phyloP scores from a whole-genome alignment of 2,113 vertebrate genomes.

The Osmerus eperlanus region DNA sequence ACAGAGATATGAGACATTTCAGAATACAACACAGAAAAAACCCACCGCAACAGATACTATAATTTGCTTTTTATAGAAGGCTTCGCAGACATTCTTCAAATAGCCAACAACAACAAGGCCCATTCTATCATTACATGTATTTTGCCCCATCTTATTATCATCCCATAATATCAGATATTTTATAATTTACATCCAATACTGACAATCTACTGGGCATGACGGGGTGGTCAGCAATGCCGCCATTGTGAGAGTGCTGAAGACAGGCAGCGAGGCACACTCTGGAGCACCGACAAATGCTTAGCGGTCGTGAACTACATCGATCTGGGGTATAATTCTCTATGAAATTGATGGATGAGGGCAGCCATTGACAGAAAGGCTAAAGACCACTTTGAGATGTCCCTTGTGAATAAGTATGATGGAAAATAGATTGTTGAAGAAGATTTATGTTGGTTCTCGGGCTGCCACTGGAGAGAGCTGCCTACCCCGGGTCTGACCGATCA shows the following conservation, averaged over 20 bases:
- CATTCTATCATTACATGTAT: too few species aligned
- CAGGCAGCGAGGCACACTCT: constrained; percentile 61
- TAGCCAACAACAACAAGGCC: too few species aligned
- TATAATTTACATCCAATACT: not conserved
- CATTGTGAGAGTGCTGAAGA: constrained; percentile 31
- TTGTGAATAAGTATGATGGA: constrained; percentile 80
- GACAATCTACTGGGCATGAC: constrained; percentile 20
- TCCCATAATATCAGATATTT: too few species aligned
- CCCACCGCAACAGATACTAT: too few species aligned
- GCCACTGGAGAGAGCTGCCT: constrained; percentile 50
- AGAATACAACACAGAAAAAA: too few species aligned
- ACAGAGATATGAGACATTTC: too few species aligned
- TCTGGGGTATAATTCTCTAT: constrained; percentile 90
- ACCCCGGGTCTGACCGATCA: constrained; percentile 51
- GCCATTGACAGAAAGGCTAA: constrained; percentile 87
- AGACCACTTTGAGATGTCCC: constrained; percentile 83
- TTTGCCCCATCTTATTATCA: too few species aligned
- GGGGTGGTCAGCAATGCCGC: constrained; percentile 28
- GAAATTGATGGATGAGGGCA: constrained; percentile 88
- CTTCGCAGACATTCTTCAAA: too few species aligned
- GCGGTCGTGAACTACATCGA: constrained; percentile 87
- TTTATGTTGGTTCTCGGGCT: constrained; percentile 74
- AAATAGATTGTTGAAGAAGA: constrained; percentile 81
- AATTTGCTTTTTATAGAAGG: too few species aligned
- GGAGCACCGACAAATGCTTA: constrained; percentile 73